A percentile compares a stretch with the other conserved stretches of the same genome.
Evolutionary conservation across 2,113 vertebrate species (phyloP).

Genomic region (Cryptomyrus ogoouensis): DNA sequence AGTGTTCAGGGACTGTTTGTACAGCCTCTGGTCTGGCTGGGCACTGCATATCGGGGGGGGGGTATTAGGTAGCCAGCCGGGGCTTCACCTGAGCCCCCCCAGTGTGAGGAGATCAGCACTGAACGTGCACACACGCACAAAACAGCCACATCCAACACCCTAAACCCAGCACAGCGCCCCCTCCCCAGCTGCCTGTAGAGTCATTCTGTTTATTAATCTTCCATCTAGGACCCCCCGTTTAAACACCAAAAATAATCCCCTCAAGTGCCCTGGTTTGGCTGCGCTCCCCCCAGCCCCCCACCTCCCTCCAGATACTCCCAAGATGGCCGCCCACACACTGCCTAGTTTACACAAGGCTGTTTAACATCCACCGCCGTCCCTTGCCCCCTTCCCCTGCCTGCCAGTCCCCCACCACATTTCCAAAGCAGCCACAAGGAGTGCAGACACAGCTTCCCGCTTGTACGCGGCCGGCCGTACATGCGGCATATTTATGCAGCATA

Average conservation of each 20-base stretch:
- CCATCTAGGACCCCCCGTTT: conserved; percentile 29
- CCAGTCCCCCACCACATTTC: conserved; percentile 1
- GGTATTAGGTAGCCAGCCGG: neutral
- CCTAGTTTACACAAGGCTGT: conserved; percentile 40
- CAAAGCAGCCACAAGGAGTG: conserved; percentile 23
- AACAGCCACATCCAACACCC: conserved; percentile 22
- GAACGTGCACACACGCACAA: conserved; percentile 10
- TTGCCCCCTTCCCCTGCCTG: conserved; percentile 17
- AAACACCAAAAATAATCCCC: conserved; percentile 28
- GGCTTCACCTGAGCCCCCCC: neutral
- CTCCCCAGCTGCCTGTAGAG: conserved; percentile 16
- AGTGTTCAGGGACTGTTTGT: neutral
- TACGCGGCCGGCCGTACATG: conserved; percentile 17
- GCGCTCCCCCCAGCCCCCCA: conserved; percentile 1
- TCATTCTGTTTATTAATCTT: conserved; percentile 40
- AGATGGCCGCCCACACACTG: conserved; percentile 34
- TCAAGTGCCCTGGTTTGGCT: conserved; percentile 20
- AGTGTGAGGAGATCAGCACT: neutral
- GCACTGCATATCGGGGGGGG: neutral
- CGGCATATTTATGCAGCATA: conserved; percentile 37
- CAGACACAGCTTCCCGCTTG: conserved; percentile 32
- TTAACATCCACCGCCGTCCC: conserved; percentile 34
- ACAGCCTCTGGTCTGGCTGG: neutral
- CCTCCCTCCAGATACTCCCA: conserved; percentile 34
- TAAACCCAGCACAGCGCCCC: neutral